Conservation (phyloP, 2,888 invertebrate genomes). For the Rhabditophanes sp. region DNA sequence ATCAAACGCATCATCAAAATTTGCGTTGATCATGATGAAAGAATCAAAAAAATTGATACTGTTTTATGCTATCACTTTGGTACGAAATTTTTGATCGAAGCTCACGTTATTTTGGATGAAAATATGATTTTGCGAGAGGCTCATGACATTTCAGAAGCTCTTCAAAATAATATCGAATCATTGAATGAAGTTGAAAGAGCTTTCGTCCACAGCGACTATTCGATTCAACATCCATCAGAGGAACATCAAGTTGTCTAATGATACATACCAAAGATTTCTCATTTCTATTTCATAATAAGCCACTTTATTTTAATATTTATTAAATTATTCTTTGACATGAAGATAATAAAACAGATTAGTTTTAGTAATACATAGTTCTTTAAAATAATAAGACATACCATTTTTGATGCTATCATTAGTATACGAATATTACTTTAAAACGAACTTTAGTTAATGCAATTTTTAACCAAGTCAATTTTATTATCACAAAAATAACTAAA, state of each 20-base stretch:
- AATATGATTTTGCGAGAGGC: conserved; percentile 46
- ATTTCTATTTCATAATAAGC: neutral
- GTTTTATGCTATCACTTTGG: conserved; percentile 50
- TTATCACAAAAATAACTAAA: too few relatives aligned
- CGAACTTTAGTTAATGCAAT: too few relatives aligned
- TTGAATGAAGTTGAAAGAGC: conserved; percentile 48
- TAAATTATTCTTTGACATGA: too few relatives aligned
- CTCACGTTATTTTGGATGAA: conserved; percentile 47
- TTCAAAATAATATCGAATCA: conserved; percentile 48
- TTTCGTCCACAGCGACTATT: conserved; percentile 50
- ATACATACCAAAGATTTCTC: neutral
- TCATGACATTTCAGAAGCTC: conserved; percentile 48
- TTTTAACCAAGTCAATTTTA: too few relatives aligned
- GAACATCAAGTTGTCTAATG: conserved; percentile 48
- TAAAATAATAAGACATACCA: too few relatives aligned
- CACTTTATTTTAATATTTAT: neutral
- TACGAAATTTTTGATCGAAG: conserved; percentile 19
- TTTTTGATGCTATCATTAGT: too few relatives aligned
- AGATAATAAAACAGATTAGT: too few relatives aligned
- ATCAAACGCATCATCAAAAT: conserved; percentile 44
- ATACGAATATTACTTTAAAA: too few relatives aligned
- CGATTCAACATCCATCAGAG: conserved; percentile 46
- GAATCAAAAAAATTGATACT: conserved; percentile 46
- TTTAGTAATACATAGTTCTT: too few relatives aligned
- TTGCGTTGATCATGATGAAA: conserved; percentile 37